These are phyloP conservation scores for Nomada flava DNA, from an alignment of 2,888 invertebrate genomes.

Conservation along the genomic window DNA sequence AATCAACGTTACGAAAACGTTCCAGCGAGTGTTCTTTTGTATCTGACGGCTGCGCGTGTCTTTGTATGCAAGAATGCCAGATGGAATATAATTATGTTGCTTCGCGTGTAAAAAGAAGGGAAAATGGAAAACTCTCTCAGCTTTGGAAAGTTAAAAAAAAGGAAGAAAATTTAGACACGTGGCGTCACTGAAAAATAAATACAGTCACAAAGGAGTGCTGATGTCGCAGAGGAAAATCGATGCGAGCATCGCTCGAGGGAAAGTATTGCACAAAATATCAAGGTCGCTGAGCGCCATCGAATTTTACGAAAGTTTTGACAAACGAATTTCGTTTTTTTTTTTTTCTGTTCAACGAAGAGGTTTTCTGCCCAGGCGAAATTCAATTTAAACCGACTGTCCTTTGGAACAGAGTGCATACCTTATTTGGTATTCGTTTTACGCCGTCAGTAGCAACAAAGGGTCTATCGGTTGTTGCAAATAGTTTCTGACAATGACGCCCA, in stretches of 20 bases:
- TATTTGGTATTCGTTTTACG: slow-evolving; percentile 26
- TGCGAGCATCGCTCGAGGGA: slow-evolving; percentile 30
- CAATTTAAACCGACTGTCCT: slow-evolving; percentile 19
- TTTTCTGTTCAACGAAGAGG: slow-evolving; percentile 4
- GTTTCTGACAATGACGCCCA: slow-evolving; percentile 23
- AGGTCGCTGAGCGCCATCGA: slow-evolving; percentile 54
- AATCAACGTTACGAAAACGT: too few species aligned
- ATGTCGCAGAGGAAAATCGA: slow-evolving; percentile 32
- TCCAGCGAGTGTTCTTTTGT: too few species aligned
- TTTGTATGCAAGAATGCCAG: too few species aligned
- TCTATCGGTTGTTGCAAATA: slow-evolving; percentile 19
- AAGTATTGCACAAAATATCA: slow-evolving; percentile 51
- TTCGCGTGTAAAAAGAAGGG: too few species aligned
- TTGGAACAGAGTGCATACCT: background rate
- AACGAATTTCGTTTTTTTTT: slow-evolving; percentile 32
- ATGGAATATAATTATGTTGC: too few species aligned
- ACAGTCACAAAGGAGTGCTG: background rate
- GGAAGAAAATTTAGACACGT: background rate
- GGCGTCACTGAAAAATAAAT: background rate
- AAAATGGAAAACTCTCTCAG: too few species aligned
- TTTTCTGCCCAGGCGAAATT: slow-evolving; percentile 21
- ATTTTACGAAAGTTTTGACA: slow-evolving; percentile 40
- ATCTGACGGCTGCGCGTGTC: too few species aligned
- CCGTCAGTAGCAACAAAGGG: slow-evolving; percentile 11
- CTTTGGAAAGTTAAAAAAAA: too few species aligned